A percentile compares a stretch with the other conserved stretches of the same genome.
phyloP scores from a whole-genome alignment of 2,888 invertebrate species.

The Parelbella ahira region DNA sequence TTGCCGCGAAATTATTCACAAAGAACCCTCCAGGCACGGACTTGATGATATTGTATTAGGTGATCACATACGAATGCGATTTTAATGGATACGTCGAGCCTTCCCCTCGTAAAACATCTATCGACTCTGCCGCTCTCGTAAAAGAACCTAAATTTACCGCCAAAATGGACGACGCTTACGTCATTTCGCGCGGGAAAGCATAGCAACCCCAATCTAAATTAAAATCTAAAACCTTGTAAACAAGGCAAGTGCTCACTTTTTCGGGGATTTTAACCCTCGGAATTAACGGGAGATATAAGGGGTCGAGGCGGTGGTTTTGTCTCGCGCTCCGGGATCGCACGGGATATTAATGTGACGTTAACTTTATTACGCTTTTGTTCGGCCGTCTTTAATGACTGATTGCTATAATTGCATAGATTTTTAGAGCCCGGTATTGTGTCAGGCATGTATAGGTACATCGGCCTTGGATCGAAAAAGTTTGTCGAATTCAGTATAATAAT shows the following conservation, averaged over 20 bases:
- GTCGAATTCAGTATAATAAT: no score
- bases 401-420: constrained; percentile 19
- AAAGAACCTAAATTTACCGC: constrained; percentile 47
- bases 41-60: constrained; percentile 81
- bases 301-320: constrained; percentile 58
- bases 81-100: constrained; percentile 70
- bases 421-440: no score
- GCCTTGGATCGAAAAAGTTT: no score
- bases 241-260: constrained; percentile 82
- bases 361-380: constrained; percentile 35
- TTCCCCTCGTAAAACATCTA: constrained; percentile 43
- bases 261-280: constrained; percentile 80
- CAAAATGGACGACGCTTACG: constrained; percentile 46
- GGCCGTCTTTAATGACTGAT: constrained; percentile 22
- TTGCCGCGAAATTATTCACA: constrained; percentile 80
- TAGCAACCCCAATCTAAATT: constrained; percentile 79
- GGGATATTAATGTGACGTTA: constrained; percentile 37
- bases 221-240: constrained; percentile 83
- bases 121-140: constrained; percentile 38
- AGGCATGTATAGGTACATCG: no score
- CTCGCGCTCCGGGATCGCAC: constrained; percentile 36
- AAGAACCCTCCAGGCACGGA: constrained; percentile 64
- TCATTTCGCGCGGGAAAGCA: constrained; percentile 42
- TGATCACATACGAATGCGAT: constrained; percentile 81
- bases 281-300: constrained; percentile 75